A percentile compares a stretch with the other conserved stretches of the same genome.
Evolutionary conservation across 2,888 invertebrate genomes (phyloP).

Genomic region (Spilosoma lubricipeda): DNA sequence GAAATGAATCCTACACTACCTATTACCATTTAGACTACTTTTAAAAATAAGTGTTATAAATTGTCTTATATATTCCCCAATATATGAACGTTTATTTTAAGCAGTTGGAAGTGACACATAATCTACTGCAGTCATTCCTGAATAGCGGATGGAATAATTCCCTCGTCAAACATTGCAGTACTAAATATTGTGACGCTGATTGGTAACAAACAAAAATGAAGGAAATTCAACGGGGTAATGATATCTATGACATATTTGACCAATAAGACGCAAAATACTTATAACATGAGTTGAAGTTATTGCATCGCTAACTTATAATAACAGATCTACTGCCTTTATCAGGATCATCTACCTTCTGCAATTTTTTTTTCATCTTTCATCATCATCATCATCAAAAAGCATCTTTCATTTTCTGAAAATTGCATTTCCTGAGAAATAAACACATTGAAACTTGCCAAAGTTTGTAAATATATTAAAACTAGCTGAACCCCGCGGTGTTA

Average conservation of each 20-base stretch:
- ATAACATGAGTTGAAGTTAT: not conserved
- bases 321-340: too few relatives aligned
- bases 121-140: not conserved
- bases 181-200: not conserved
- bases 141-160: not conserved
- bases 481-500: too few relatives aligned
- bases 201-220: not conserved
- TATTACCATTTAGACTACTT: conserved; percentile 46
- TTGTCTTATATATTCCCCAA: conserved; percentile 17
- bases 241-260: not conserved
- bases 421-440: too few relatives aligned
- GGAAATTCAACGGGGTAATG: not conserved
- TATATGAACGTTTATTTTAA: conserved; percentile 4
- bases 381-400: too few relatives aligned
- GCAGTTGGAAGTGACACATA: not conserved
- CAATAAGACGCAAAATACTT: not conserved
- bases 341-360: too few relatives aligned
- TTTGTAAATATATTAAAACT: too few relatives aligned
- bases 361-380: too few relatives aligned
- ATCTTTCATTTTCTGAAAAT: not conserved
- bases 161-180: not conserved
- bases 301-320: not conserved
- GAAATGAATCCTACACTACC: conserved; percentile 29
- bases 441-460: too few relatives aligned
- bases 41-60: conserved; percentile 30